Percentiles rank a stretch among this genome's conserved stretches.
These are phyloP conservation scores for Delphinus delphis DNA, from an alignment of 2,113 vertebrate species.

Conservation along the genomic window DNA sequence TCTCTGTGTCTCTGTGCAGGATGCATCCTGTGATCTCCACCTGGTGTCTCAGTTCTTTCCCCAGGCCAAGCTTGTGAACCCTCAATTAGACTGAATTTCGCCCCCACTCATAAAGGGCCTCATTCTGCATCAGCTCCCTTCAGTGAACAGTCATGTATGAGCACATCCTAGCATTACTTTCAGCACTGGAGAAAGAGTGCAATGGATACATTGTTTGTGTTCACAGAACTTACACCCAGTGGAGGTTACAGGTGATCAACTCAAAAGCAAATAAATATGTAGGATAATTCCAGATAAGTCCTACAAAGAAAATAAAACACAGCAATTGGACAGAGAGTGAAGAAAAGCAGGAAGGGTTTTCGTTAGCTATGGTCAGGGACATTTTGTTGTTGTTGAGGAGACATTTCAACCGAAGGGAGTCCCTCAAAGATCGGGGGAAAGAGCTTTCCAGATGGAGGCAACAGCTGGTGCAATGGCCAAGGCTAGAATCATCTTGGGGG, in stretches of 20 bases:
- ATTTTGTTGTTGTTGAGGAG: neutral
- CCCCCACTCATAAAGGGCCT: neutral
- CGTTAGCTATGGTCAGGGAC: neutral
- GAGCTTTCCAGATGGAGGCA: neutral
- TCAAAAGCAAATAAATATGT: neutral
- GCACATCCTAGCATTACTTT: neutral
- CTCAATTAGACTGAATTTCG: neutral
- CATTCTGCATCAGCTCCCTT: neutral
- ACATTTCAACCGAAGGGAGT: neutral
- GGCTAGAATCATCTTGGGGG: neutral
- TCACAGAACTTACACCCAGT: neutral
- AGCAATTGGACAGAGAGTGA: neutral
- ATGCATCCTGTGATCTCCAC: neutral
- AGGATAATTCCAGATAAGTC: neutral
- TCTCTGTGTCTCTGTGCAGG: neutral
- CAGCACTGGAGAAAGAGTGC: neutral
- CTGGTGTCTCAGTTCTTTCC: neutral
- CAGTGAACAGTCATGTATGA: neutral
- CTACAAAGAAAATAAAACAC: neutral
- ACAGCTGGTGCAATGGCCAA: neutral
- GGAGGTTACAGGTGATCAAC: neutral
- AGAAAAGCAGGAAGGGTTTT: neutral
- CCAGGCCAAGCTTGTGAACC: neutral
- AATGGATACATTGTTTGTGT: neutral
- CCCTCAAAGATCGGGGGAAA: neutral